Conservation (phyloP, 2,888 invertebrate species). For the Perithous albicinctus region DNA sequence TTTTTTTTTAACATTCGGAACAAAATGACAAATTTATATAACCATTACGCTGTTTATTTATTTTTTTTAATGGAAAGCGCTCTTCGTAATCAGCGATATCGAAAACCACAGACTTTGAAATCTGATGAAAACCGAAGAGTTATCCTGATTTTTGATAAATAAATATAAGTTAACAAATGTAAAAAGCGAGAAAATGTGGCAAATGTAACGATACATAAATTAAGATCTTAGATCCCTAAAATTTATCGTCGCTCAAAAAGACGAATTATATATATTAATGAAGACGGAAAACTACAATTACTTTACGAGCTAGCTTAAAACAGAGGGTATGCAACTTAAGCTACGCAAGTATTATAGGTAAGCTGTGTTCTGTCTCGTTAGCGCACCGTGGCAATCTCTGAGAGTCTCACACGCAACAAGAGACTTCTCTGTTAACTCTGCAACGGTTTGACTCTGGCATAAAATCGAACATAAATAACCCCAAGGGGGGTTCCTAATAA, state of each 20-base stretch:
- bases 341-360: neutral
- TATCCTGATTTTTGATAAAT: neutral
- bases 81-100: too few species aligned
- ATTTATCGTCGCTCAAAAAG: neutral
- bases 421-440: constrained; percentile 72
- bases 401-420: constrained; percentile 67
- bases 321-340: constrained; percentile 8
- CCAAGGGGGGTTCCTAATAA: constrained; percentile 68
- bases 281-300: neutral
- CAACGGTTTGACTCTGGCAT: constrained; percentile 67
- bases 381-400: constrained; percentile 32
- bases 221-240: neutral
- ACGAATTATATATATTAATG: neutral
- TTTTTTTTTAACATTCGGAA: too few species aligned
- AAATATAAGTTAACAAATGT: neutral
- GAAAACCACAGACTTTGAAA: too few species aligned
- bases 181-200: too few species aligned
- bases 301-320: neutral
- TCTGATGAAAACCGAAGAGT: neutral
- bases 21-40: too few species aligned
- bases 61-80: too few species aligned
- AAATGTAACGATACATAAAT: neutral
- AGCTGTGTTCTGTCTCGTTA: constrained; percentile 13
- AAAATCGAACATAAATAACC: constrained; percentile 75
- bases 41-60: too few species aligned